Percentiles rank a stretch among this genome's conserved stretches.
phyloP scores from a whole-genome alignment of 2,888 invertebrate species.

The Athetis lepigone region DNA sequence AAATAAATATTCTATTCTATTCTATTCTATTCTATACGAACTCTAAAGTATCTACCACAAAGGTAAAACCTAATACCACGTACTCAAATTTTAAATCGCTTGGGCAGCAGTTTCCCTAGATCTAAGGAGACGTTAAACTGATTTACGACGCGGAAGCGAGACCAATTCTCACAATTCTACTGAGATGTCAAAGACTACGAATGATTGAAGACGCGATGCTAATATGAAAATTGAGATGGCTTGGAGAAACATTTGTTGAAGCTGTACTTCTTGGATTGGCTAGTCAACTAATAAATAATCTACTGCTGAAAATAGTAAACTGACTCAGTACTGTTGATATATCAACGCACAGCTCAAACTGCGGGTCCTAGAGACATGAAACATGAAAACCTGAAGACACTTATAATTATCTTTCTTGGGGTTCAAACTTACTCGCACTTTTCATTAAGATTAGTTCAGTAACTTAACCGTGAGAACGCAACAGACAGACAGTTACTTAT shows the following conservation, averaged over 20 bases:
- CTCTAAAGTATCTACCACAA: conserved; percentile 9
- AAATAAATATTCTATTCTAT: no score
- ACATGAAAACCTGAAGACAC: no score
- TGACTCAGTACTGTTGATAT: no score
- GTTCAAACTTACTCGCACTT: no score
- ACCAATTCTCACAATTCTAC: conserved; percentile 69
- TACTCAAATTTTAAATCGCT: conserved; percentile 35
- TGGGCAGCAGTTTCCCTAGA: conserved; percentile 66
- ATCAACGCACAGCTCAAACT: no score
- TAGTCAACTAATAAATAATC: background rate
- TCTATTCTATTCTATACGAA: no score
- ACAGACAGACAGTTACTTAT: no score
- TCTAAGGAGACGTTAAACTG: conserved; percentile 77
- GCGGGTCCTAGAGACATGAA: no score
- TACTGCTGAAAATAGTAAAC: no score
- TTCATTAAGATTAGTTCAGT: no score
- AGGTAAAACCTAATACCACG: conserved; percentile 11
- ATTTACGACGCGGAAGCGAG: conserved; percentile 78
- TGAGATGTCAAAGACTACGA: conserved; percentile 56
- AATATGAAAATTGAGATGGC: conserved; percentile 35
- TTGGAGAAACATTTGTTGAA: background rate
- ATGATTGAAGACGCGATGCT: conserved; percentile 31
- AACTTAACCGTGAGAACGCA: no score
- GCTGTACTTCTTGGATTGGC: background rate
- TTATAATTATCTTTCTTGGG: no score